These are phyloP conservation scores for Liasis olivaceus DNA, from an alignment of 2,797 vertebrate genomes.

Conservation along the genomic window DNA sequence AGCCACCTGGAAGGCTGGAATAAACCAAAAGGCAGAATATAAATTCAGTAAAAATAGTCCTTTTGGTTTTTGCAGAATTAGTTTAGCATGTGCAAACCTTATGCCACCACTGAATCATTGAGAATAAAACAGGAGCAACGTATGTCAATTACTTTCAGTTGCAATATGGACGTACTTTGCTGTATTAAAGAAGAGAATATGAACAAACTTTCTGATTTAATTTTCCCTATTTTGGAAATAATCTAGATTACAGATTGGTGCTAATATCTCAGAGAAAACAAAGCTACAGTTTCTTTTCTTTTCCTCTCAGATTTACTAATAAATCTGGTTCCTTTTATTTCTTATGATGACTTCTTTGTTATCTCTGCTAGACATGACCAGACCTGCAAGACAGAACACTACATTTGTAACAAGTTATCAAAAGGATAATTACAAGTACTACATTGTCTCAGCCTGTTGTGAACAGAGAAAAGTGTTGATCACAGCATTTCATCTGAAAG, in stretches of 20 bases:
- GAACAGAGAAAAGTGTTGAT: not conserved
- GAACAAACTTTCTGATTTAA: not conserved
- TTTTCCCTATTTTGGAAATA: not conserved
- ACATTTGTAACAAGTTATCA: not conserved
- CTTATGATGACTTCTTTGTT: not conserved
- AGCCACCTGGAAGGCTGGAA: not conserved
- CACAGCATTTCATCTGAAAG: not conserved
- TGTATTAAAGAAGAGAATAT: not conserved
- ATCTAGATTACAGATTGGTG: not conserved
- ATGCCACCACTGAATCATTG: not conserved
- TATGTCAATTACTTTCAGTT: not conserved
- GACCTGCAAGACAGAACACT: not conserved
- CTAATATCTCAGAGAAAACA: not conserved
- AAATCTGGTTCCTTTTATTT: not conserved
- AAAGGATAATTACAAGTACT: not conserved
- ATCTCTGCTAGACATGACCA: accelerated
- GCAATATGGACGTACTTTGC: not conserved
- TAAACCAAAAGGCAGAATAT: not conserved
- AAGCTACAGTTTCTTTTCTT: not conserved
- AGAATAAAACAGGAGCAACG: not conserved
- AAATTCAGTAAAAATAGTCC: not conserved
- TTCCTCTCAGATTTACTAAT: not conserved
- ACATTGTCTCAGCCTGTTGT: not conserved
- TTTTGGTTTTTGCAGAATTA: not conserved
- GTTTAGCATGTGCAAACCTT: not conserved